Conservation (phyloP, 2,888 invertebrate genomes). For the Brenthis hecate region DNA sequence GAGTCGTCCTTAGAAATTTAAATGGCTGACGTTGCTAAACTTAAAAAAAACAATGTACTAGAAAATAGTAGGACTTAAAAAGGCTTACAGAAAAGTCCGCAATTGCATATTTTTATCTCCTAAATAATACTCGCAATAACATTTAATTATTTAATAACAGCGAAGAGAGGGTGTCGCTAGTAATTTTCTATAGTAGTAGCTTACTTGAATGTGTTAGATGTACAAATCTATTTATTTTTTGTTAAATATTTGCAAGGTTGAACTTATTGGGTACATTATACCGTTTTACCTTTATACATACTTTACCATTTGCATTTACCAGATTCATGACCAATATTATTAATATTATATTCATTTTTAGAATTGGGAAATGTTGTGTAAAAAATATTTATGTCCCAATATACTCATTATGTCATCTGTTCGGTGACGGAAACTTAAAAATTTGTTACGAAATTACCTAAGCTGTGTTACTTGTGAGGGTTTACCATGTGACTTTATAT, state of each 20-base stretch:
- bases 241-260: not conserved
- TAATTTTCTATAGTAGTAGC: too few species aligned
- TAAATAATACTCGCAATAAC: too few species aligned
- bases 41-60: too few species aligned
- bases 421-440: conserved; percentile 61
- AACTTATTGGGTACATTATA: not conserved
- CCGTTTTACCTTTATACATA: too few species aligned
- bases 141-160: too few species aligned
- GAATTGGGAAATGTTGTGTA: conserved; percentile 60
- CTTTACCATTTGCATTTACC: not conserved
- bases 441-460: conserved; percentile 63
- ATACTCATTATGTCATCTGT: conserved; percentile 53
- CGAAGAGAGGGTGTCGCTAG: too few species aligned
- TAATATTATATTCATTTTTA: conserved; percentile 49
- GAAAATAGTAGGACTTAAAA: too few species aligned
- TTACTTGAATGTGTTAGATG: too few species aligned
- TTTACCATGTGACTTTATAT: conserved; percentile 68
- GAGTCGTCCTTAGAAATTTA: too few species aligned
- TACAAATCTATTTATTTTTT: not conserved
- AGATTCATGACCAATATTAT: conserved; percentile 42
- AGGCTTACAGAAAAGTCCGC: too few species aligned
- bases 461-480: conserved; percentile 41
- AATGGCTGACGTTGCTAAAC: too few species aligned
- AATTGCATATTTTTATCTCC: too few species aligned
- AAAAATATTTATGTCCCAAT: conserved; percentile 51